A percentile compares a stretch with the other conserved stretches of the same genome.
phyloP scores from a whole-genome alignment of 2,797 vertebrate species.

The Notoglanidium macrostoma region DNA sequence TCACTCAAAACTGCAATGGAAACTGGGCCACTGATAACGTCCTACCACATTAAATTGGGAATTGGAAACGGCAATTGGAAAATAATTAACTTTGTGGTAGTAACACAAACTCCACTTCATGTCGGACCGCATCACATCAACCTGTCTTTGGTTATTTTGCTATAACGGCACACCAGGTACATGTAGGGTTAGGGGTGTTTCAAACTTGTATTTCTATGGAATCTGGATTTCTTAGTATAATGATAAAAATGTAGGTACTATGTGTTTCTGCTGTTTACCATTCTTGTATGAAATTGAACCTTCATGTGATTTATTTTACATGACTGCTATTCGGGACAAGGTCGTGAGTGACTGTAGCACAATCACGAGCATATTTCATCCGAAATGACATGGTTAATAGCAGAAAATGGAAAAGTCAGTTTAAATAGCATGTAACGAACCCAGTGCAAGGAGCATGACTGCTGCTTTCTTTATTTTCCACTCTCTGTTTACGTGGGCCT shows the following conservation, averaged over 20 bases:
- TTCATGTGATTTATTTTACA: neutral
- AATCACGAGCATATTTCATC: neutral
- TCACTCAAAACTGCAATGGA: too few relatives aligned
- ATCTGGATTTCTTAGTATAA: neutral
- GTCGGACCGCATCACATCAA: neutral
- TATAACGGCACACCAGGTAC: neutral
- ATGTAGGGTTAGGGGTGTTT: neutral
- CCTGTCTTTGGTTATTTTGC: neutral
- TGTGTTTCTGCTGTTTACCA: neutral
- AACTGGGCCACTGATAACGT: too few relatives aligned
- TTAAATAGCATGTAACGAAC: neutral
- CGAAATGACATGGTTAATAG: neutral
- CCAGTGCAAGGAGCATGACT: constrained; percentile 78
- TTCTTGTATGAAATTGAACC: neutral
- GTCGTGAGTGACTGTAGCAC: neutral
- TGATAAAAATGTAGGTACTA: neutral
- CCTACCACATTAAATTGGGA: neutral
- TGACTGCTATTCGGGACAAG: neutral
- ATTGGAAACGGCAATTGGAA: neutral
- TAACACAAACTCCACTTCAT: neutral
- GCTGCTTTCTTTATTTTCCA: constrained; percentile 48
- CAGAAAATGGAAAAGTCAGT: neutral
- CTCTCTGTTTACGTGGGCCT: constrained; percentile 65
- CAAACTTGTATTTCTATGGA: neutral
- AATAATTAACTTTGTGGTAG: neutral